Evolutionary conservation across 2,888 invertebrate species (phyloP).

Genomic region (Pandemis corylana): DNA sequence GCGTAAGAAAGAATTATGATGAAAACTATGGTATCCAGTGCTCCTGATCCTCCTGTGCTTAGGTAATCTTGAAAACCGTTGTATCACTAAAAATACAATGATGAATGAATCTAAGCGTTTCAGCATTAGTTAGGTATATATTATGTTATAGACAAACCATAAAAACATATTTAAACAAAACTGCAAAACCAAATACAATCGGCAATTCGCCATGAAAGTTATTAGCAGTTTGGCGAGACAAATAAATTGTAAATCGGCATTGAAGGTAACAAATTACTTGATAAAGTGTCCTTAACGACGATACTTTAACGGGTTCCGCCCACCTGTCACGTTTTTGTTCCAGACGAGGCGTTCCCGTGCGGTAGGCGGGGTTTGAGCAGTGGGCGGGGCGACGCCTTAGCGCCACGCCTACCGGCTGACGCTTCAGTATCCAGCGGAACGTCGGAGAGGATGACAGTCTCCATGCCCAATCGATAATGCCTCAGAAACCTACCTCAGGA

Average conservation of each 20-base stretch:
- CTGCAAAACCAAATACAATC: background rate
- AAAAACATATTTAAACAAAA: background rate
- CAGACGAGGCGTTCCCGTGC: slow-evolving; percentile 59
- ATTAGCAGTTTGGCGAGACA: slow-evolving; percentile 42
- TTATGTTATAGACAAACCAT: background rate
- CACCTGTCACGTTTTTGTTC: slow-evolving; percentile 78
- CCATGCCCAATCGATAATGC: slow-evolving; percentile 43
- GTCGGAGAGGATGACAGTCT: slow-evolving; percentile 69
- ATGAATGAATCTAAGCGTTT: background rate
- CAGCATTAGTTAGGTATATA: background rate
- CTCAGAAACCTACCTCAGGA: background rate
- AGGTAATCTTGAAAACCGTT: too few species aligned
- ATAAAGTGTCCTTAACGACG: slow-evolving; percentile 81
- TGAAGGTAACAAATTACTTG: slow-evolving; percentile 82
- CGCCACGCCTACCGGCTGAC: slow-evolving; percentile 72
- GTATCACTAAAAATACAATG: too few species aligned
- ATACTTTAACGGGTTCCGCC: slow-evolving; percentile 75
- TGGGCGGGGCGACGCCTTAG: slow-evolving; percentile 61
- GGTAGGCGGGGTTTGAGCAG: slow-evolving; percentile 61
- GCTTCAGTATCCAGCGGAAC: slow-evolving; percentile 74
- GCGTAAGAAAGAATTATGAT: too few species aligned
- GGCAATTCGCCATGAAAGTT: slow-evolving; percentile 33
- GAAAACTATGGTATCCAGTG: too few species aligned
- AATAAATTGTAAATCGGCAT: slow-evolving; percentile 76
- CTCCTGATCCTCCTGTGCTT: too few species aligned